Base-by-base conservation (phyloP, 2,113 vertebrate species). In the Tenrec ecaudatus region DNA sequence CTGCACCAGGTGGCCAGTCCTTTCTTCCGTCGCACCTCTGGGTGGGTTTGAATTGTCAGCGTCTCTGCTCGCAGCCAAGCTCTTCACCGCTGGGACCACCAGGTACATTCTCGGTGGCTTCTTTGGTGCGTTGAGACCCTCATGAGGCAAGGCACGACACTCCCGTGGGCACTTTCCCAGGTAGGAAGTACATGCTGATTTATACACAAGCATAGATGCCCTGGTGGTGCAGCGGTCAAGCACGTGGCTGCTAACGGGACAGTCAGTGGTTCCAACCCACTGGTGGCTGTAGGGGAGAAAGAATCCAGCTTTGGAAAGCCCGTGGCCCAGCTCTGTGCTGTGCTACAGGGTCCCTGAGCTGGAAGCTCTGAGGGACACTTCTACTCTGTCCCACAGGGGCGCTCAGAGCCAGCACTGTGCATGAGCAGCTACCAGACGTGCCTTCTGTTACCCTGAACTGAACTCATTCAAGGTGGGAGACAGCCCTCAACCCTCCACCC, bases 81-180 rank as follows among this genome's bases (percentile, higher is more conserved):
- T 29, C 31, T n/a, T 71, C 15, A 33, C 68, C 2, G 8, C 9
- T 38, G 33, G n/a, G 8, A 11, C 71, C 71, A 73, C 16, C 71
- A 3, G 3, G 20, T 19, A 38, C n/a, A 16, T 7, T 33, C 17
- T 40, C 7, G 2, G 0, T 1, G 2, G 23, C 29, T 82, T 6
- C 23, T 22, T 6, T 6, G 2, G 5, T 3, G 33, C 33, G 29
- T n/a, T 33, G n/a, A 43, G 79, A 27, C 73, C 11, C 47, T 25
- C 14, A 57, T 27, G 3, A 22, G 71, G 22, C 20, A 23, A 25
- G n/a, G 29, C 9, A 17, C 29, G 4, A 4, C 0, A 0, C 1
- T 5, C 14, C 29, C n/a, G 29, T 25, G 64, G 36, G 58, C 38
- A 15, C 7, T 0, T 0, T 2, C 19, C 79, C 78, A 4, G 14